phyloP scores from a whole-genome alignment of 1,140 invertebrate genomes.

The Drosophila gunungcola region DNA sequence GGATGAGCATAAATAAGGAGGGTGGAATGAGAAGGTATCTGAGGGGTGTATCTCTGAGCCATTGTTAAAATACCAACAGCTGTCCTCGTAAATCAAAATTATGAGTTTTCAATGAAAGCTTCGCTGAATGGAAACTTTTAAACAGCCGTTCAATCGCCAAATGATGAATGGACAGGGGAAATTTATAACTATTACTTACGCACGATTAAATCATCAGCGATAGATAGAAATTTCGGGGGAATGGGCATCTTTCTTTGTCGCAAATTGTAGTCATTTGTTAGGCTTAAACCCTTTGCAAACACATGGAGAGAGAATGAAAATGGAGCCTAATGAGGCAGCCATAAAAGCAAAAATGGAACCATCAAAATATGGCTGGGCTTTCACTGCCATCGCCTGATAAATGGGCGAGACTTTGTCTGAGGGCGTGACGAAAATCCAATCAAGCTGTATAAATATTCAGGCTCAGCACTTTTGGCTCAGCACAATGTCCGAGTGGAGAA shows the following conservation, averaged over 20 bases:
- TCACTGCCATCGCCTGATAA: slow-evolving; percentile 32
- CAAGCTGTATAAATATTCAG: slow-evolving; percentile 67
- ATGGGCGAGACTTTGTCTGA: slow-evolving; percentile 40
- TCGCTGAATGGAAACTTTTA: slow-evolving; percentile 49
- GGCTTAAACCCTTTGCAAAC: slow-evolving; percentile 74
- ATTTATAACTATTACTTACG: slow-evolving; percentile 80
- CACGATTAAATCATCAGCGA: slow-evolving; percentile 71
- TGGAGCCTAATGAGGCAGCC: slow-evolving; percentile 58
- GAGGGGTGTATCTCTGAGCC: slow-evolving; percentile 23
- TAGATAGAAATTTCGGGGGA: slow-evolving; percentile 11
- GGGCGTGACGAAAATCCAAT: slow-evolving; percentile 81
- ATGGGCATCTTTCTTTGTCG: slow-evolving; percentile 14
- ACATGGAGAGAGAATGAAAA: slow-evolving; percentile 10
- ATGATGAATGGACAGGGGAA: slow-evolving; percentile 37
- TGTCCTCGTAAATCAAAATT: slow-evolving; percentile 71
- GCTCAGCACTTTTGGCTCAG: slow-evolving; percentile 23
- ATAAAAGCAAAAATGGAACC: slow-evolving; percentile 50
- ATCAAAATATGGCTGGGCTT: slow-evolving; percentile 57
- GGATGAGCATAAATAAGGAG: slow-evolving; percentile 9
- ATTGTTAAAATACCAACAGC: slow-evolving; percentile 65
- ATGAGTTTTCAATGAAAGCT: slow-evolving; percentile 74
- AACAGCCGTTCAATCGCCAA: slow-evolving; percentile 35
- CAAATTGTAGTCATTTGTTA: slow-evolving; percentile 72
- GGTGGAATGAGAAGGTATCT: slow-evolving; percentile 18
- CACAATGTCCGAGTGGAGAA: slow-evolving; percentile 24